Conservation (phyloP, 2,888 invertebrate species). For the Zonitis immaculata region DNA sequence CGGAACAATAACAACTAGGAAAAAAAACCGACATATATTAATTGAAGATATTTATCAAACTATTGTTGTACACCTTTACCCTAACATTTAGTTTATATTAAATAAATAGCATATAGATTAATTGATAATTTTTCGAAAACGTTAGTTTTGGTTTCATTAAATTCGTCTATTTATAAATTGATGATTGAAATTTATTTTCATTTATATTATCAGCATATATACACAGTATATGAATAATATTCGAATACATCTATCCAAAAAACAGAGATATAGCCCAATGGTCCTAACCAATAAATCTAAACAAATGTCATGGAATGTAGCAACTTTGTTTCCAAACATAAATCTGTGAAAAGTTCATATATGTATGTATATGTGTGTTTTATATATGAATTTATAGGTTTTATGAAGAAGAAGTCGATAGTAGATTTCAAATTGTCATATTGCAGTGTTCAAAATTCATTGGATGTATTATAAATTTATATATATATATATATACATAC, state of each 20-base stretch:
- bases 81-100: no score
- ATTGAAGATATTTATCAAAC: conserved; percentile 20
- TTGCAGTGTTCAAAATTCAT: conserved; percentile 26
- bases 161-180: no score
- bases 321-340: conserved; percentile 35
- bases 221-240: conserved; percentile 10
- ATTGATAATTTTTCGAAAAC: conserved; percentile 19
- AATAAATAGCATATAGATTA: conserved; percentile 22
- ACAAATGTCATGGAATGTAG: conserved; percentile 38
- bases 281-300: conserved; percentile 35
- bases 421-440: conserved; percentile 41
- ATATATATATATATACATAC: no score
- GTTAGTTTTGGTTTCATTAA: no score
- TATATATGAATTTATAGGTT: conserved; percentile 38
- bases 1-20: no score
- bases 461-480: no score
- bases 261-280: conserved; percentile 15
- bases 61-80: conserved; percentile 21
- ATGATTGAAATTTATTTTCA: neutral
- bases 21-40: conserved; percentile 30
- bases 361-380: no score
- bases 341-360: conserved; percentile 37
- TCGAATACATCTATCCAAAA: conserved; percentile 12
- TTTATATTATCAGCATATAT: neutral
- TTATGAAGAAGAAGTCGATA: conserved; percentile 33